Conservation (phyloP, 2,888 invertebrate genomes). For the Chromoteleia sp. region DNA sequence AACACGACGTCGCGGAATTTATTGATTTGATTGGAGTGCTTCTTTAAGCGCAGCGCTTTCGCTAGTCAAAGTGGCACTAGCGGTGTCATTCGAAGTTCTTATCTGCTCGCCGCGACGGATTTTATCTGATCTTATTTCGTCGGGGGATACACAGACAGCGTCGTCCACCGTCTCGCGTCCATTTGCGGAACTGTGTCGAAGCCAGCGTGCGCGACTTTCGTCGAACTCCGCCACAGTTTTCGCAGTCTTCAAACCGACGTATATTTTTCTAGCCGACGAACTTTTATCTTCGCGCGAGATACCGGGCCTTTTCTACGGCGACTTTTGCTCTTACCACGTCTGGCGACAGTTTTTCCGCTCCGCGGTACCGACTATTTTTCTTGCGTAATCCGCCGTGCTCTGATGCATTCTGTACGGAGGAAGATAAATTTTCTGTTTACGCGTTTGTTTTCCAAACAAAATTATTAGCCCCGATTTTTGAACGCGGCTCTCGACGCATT, state of each 20-base stretch:
- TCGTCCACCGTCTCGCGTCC: constrained; percentile 25
- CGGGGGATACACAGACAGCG: not conserved
- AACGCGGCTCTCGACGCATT: constrained; percentile 22
- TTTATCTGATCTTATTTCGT: constrained; percentile 53
- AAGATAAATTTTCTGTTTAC: constrained; percentile 45
- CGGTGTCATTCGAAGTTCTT: constrained; percentile 56
- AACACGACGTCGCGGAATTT: constrained; percentile 41
- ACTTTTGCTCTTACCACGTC: constrained; percentile 29
- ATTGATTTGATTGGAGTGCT: constrained; percentile 52
- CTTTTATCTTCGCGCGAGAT: constrained; percentile 49
- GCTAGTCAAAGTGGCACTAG: constrained; percentile 40
- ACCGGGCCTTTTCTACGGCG: constrained; percentile 35
- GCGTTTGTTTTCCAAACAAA: constrained; percentile 35
- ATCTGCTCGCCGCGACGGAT: constrained; percentile 13
- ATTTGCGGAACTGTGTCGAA: constrained; percentile 35
- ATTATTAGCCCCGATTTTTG: constrained; percentile 2
- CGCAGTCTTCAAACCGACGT: constrained; percentile 26
- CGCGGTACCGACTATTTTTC: constrained; percentile 42
- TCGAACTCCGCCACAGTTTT: constrained; percentile 19
- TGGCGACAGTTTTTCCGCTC: constrained; percentile 20
- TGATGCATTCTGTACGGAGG: constrained; percentile 32
- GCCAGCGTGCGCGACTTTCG: constrained; percentile 21
- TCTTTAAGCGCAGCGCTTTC: constrained; percentile 40
- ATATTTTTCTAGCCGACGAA: constrained; percentile 29
- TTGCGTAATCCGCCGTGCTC: constrained; percentile 36